A percentile compares a stretch with the other conserved stretches of the same genome.
Conservation (phyloP, 2,888 invertebrate genomes). For the Nineta flava region DNA sequence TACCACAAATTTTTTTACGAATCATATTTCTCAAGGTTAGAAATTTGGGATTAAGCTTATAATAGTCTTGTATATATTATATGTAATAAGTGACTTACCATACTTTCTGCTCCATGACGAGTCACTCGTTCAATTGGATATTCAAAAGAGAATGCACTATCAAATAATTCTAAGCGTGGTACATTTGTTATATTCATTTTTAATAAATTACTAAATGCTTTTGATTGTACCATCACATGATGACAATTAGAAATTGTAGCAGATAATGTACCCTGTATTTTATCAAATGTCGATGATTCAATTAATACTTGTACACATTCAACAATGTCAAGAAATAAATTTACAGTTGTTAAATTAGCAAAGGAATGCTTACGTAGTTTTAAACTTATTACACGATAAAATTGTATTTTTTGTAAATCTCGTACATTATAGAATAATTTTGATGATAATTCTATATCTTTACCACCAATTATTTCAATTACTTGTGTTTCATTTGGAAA, state of each 20-base stretch:
- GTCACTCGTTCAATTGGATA: constrained; percentile 31
- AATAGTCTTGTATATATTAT: too few relatives aligned
- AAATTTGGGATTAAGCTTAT: too few relatives aligned
- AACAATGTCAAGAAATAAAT: constrained; percentile 41
- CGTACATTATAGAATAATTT: constrained; percentile 38
- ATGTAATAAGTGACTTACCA: too few relatives aligned
- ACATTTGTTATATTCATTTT: constrained; percentile 42
- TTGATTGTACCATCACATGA: constrained; percentile 40
- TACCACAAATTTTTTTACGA: too few relatives aligned
- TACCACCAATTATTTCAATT: constrained; percentile 38
- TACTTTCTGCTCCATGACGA: constrained; percentile 44
- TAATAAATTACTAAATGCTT: constrained; percentile 49
- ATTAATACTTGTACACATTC: constrained; percentile 41
- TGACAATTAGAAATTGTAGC: constrained; percentile 40
- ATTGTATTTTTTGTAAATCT: constrained; percentile 36
- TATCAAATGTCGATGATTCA: constrained; percentile 45
- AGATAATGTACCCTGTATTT: constrained; percentile 45
- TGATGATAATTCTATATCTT: constrained; percentile 34
- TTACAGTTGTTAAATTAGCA: constrained; percentile 38
- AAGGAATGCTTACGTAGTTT: constrained; percentile 42
- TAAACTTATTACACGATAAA: constrained; percentile 34
- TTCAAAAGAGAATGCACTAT: constrained; percentile 47
- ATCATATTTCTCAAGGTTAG: too few relatives aligned
- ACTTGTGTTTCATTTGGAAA: constrained; percentile 42
- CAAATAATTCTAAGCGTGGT: constrained; percentile 34